Base-by-base conservation (phyloP, 2,113 vertebrate genomes). In the Morone saxatilis region DNA sequence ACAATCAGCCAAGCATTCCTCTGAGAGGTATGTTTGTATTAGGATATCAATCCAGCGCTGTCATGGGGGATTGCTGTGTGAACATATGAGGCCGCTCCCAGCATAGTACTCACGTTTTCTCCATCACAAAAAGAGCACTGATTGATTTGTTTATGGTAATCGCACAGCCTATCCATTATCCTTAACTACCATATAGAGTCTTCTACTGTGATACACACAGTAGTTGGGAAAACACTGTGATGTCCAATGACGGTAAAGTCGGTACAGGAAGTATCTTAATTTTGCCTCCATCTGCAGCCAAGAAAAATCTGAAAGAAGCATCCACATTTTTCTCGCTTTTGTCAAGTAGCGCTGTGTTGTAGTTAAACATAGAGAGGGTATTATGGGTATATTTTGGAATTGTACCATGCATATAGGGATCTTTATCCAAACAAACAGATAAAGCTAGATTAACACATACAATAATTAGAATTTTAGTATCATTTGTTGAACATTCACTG, bases 81-180 rank as follows among this genome's bases (percentile, higher is more conserved):
- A 89, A 67, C 56, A 70, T 70, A 61, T 25, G 56, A 57, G 81
- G 83, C 82, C 0, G 50, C 63, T 81, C 78, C 38, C 71, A 65
- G 81, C 62, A 25, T 66, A 79, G 68, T 6, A 6, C 66, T 84
- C 73, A 75, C 62, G 62, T 83, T 86, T 85, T 59, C 69, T 62
- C 77, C 61, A 76, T 73, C 17, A 4, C 60, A 48, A 50, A 31
- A 70, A 25, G 48, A 57, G 62, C 80, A 53, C 10, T 91, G 89
- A 92, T 93, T 88, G 92, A 92, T 93, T 73, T 80, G 82, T 89
- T 89, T 86, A 89, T 92, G 80, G 63, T 85, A 84, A 90, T 91
- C 17, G 10, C 13, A 65, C 57, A 56, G 65, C 50, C 59, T 40
- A 88, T 90, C 76, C 65, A 81, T 91, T 89, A 85, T 77, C 71